Percentiles rank a stretch among this genome's conserved stretches.
phyloP scores from a whole-genome alignment of 2,888 invertebrate genomes.

The Drosophila colorata region DNA sequence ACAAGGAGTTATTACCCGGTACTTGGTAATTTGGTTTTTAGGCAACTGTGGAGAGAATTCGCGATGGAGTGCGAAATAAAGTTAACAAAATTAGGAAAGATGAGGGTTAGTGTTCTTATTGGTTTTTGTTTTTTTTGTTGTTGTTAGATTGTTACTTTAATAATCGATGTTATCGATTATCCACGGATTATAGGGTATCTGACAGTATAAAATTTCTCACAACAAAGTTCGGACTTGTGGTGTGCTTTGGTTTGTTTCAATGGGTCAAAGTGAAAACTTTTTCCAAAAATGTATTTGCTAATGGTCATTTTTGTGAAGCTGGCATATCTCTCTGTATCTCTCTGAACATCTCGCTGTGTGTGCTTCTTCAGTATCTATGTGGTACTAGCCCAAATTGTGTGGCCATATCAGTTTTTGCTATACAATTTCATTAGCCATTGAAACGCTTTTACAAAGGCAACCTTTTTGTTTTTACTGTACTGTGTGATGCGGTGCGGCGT shows the following conservation, averaged over 20 bases:
- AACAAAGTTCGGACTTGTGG: not conserved
- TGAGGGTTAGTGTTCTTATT: too few species aligned
- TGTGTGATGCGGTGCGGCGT: constrained; percentile 1
- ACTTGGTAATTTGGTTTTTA: too few species aligned
- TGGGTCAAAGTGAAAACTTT: constrained; percentile 35
- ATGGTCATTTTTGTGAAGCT: constrained; percentile 28
- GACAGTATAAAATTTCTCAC: too few species aligned
- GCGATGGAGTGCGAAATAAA: too few species aligned
- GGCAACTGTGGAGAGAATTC: too few species aligned
- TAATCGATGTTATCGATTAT: too few species aligned
- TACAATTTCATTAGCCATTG: constrained; percentile 62
- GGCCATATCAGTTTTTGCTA: constrained; percentile 32
- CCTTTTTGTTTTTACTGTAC: constrained; percentile 32
- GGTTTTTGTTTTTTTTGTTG: not conserved
- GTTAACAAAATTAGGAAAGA: too few species aligned
- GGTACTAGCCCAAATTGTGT: constrained; percentile 1
- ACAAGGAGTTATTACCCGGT: too few species aligned
- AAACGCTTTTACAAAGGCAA: constrained; percentile 43
- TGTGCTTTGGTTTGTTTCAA: constrained; percentile 24
- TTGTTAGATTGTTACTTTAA: too few species aligned
- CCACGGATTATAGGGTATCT: not conserved
- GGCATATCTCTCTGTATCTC: not conserved
- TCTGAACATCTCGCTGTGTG: not conserved
- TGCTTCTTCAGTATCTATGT: not conserved
- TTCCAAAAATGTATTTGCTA: constrained; percentile 30